A percentile compares a stretch with the other conserved stretches of the same genome.
Evolutionary conservation across 1,140 invertebrate species (phyloP).

Genomic region (Olivierus martensii): DNA sequence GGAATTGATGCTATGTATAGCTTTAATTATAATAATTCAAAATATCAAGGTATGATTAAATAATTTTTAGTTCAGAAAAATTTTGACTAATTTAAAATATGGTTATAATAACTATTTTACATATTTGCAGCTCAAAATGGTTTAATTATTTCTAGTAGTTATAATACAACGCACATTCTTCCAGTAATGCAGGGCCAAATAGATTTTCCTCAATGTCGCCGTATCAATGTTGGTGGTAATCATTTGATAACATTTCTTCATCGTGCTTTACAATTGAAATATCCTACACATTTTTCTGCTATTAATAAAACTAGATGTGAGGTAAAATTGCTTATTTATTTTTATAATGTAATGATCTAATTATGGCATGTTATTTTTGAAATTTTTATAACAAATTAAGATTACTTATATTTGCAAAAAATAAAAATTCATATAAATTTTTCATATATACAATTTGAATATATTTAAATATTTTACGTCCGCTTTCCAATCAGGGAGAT

Average conservation of each 20-base stretch:
- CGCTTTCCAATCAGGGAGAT: too few species aligned
- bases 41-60: conserved; percentile 5
- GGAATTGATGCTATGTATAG: conserved; percentile 77
- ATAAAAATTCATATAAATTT: too few species aligned
- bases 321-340: conserved; percentile 30
- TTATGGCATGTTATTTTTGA: too few species aligned
- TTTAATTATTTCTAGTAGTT: conserved; percentile 68
- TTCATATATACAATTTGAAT: too few species aligned
- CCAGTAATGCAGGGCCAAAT: conserved; percentile 57
- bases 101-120: background rate
- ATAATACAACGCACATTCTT: conserved; percentile 75
- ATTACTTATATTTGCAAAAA: too few species aligned
- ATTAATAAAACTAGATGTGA: conserved; percentile 75
- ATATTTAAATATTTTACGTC: too few species aligned
- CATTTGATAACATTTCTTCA: conserved; percentile 77
- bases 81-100: too few species aligned
- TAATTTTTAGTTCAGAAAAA: too few species aligned
- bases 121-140: conserved; percentile 38
- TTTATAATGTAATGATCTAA: too few species aligned
- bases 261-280: conserved; percentile 81
- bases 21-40: conserved; percentile 50
- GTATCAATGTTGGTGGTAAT: conserved; percentile 74
- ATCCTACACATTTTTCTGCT: conserved; percentile 73
- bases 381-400: too few species aligned
- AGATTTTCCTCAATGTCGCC: conserved; percentile 49